Base-by-base conservation (phyloP, 2,797 vertebrate species). In the Crenichthys baileyi region DNA sequence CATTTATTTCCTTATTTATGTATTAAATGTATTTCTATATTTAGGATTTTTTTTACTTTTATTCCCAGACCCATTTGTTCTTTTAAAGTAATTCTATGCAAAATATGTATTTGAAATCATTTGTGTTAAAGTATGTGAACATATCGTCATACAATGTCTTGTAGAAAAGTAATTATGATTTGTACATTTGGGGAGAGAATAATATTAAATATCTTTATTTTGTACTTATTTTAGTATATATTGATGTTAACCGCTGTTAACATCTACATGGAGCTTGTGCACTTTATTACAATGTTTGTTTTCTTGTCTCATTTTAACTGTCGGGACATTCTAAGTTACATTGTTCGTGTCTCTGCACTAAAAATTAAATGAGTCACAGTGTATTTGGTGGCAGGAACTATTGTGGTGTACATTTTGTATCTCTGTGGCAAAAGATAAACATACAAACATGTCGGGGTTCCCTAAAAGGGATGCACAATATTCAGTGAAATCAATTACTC, bases 31-130 rank as follows among this genome's bases (percentile, higher is more conserved):
- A 68, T 70, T 46, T 46, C 24, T 58, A 13, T 41, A 39, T 53
- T n/a, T n/a, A 18, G 58, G 58, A 16, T 78, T 9, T 31, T 12
- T 22, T 61, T 78, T 61, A 20, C 41, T 60, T 50, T 82, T 83
- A 79, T 92, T 86, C 89, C 94, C 92, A 96, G 94, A 95, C 94
- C 91, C 94, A 95, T 96, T 91, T 87, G 89, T 96, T 96, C 90
- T 95, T 94, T 96, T 95, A 93, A 95, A 96, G 96, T 96, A 95
- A 96, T 95, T 98, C 98, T 99, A 99, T 99, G 98, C 98, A 99
- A 99, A 96, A 96, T 95, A 95, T 94, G 92, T 94, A 91, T 95
- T 93, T 94, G 91, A 91, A 94, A 94, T 93, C 89, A 92, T 95
- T 93, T 87, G 46, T 67, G 93, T 93, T 89, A 90, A 84, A 92